Base-by-base conservation (phyloP, 2,113 vertebrate species). In the Centropristis striata region DNA sequence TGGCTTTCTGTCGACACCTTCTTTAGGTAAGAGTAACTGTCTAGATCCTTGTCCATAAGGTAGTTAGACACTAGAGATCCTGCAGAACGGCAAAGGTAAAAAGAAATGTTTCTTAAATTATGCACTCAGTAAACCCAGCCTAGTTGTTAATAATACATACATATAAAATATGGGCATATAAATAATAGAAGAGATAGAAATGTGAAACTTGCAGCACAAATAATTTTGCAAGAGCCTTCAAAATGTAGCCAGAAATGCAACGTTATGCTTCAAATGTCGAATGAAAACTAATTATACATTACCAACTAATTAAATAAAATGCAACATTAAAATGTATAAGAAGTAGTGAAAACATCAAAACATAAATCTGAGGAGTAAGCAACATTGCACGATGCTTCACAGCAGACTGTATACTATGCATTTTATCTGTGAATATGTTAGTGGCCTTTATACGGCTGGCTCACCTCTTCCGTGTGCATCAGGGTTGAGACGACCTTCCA, bases 21-120 rank as follows among this genome's bases (percentile, higher is more conserved):
- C 93, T 96, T 97, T 90, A 99, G 88, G 92, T 99, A 99, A 63
- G 97, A 96, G 90, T 96, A 96, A 93, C 96, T 95, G 90, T 99
- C 97, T 85, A 95, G 49, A 63, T 97, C 92, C 46, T 83, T 96
- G 9, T 96, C 90, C 8, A 93, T 96, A 86, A 99, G 92, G 93
- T 97, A 99, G 90, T 97, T 97, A 42, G 97, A 90, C 58, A 98
- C 98, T 18, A 99, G 94, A 82, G 95, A 96, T 81, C 98, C 98
- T 99, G 90, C 20, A 78, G 21, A 69, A 21, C 2, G 44, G 7
- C 21, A 80, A 50, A 23, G 32, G 18, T 21, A n/a, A 1, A 55
- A 9, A 32, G 0, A 57, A 50, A 78, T 36, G 4, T 1, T 20
- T 64, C 3, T 55, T 15, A 25, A 60, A 58, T 54, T 16, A 49